Evolutionary conservation across 2,888 invertebrate species (phyloP), one percentile per base, ranked within the genome.

Genomic region (Antitype chi): DNA sequence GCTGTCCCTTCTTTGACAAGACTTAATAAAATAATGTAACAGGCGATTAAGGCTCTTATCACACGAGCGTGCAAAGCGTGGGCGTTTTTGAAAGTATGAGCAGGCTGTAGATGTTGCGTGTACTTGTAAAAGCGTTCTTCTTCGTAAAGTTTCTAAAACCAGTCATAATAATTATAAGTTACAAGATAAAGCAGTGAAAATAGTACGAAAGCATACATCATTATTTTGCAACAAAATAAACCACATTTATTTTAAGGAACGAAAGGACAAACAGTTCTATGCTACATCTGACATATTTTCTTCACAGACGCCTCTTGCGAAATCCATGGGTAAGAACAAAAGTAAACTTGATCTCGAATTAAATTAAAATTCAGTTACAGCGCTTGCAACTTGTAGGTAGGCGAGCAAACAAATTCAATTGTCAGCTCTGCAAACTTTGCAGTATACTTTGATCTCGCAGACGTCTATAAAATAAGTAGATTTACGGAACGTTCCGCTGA

Each of bases 11-110:
- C 76, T 76, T 79, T 76, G 80, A 86, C 76, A 80, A 80, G 78
- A 71, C 74, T 82, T 76, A 82, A 85, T 86, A 84, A 83, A 82
- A 80, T 85, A 82, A 80, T 82, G 82, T 76, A 73, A 83, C 81
- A 76, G 71, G 85, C 63, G 80, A 83, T 87, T 79, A 77, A 77
- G 68, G 38, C 38, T 63, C 53, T 78, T 82, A 77, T 76, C 78
- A 75, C 66, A 84, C 53, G 43, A 62, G 55, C 62, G 74, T 69
- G 76, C 59, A 75, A 77, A 70, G 52, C 64, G 75, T 80, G 60
- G 78, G 67, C 64, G 76, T 70, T 74, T 76, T 76, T 78, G 66
- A 81, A 78, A 78, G 81, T 72, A 49, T 63, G n/a, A 59, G 55
- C 52, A 28, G 8, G n/a, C 43, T 67, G 17, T 49, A 59, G 52